Evolutionary conservation across 2,113 vertebrate genomes (phyloP).

Genomic region (Megalops atlanticus): DNA sequence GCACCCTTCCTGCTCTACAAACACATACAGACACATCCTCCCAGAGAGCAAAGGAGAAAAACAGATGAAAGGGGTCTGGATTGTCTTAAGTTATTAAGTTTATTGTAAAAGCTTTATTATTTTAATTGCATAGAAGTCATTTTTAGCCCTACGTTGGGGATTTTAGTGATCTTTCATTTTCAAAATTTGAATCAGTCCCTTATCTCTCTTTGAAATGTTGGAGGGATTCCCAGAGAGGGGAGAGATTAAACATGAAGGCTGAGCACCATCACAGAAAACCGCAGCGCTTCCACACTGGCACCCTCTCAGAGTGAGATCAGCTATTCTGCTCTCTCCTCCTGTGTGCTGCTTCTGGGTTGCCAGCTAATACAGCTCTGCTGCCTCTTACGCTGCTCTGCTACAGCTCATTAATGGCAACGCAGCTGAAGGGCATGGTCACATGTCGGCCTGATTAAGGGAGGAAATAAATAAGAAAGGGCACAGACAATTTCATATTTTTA

Average conservation of each 20-base stretch:
- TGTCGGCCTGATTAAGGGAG: not conserved
- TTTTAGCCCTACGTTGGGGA: constrained; percentile 21
- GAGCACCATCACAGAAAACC: not conserved
- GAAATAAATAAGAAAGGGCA: not conserved
- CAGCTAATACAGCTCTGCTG: not conserved
- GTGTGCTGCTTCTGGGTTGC: not conserved
- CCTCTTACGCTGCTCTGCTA: not conserved
- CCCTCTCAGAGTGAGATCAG: not conserved
- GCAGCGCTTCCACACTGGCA: not conserved
- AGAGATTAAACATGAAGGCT: not conserved
- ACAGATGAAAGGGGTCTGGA: constrained; percentile 35
- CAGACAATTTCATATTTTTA: not conserved
- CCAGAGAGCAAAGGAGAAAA: not conserved
- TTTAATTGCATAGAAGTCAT: constrained; percentile 40
- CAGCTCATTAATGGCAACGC: constrained; percentile 6
- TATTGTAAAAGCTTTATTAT: constrained; percentile 47
- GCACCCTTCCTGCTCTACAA: not conserved
- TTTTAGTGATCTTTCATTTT: constrained; percentile 18
- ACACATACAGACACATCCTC: not conserved
- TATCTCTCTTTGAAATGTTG: not conserved
- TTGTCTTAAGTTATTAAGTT: constrained; percentile 41
- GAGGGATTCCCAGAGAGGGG: not conserved
- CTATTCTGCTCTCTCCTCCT: too few species aligned
- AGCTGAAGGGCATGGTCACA: not conserved
- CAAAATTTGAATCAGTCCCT: not conserved